Conservation (phyloP, 2,888 invertebrate species). For the Ctenicera cuprea region DNA sequence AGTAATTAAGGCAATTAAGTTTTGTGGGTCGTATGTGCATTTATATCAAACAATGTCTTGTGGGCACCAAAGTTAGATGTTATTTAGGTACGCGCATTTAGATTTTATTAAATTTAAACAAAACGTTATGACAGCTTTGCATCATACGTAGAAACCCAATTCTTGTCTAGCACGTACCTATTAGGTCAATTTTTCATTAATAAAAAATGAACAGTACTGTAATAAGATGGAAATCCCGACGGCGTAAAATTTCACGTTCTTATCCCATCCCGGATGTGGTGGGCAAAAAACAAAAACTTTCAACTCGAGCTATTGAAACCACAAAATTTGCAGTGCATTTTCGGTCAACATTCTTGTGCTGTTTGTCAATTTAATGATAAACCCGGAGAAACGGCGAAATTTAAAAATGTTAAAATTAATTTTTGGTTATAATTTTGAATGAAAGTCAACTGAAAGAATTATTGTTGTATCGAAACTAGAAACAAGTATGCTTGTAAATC, state of each 20-base stretch:
- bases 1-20: conserved; percentile 32
- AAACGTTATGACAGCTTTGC: background rate
- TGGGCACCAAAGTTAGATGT: background rate
- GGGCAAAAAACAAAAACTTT: background rate
- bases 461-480: too few species aligned
- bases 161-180: background rate
- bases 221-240: background rate
- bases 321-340: too few species aligned
- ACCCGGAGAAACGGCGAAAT: too few species aligned
- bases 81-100: conserved; percentile 9
- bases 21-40: conserved; percentile 6
- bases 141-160: background rate
- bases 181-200: background rate
- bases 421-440: too few species aligned
- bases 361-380: too few species aligned
- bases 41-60: background rate
- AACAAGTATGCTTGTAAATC: background rate
- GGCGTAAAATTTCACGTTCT: background rate
- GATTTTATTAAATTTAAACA: background rate
- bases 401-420: too few species aligned
- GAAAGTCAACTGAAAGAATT: too few species aligned
- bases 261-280: conserved; percentile 1
- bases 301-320: too few species aligned
- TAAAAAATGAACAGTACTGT: too few species aligned
- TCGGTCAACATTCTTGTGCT: too few species aligned